Evolutionary conservation across 2,797 vertebrate genomes (phyloP), one percentile per base, ranked within the genome.

Genomic region (Lacerta bilineata): DNA sequence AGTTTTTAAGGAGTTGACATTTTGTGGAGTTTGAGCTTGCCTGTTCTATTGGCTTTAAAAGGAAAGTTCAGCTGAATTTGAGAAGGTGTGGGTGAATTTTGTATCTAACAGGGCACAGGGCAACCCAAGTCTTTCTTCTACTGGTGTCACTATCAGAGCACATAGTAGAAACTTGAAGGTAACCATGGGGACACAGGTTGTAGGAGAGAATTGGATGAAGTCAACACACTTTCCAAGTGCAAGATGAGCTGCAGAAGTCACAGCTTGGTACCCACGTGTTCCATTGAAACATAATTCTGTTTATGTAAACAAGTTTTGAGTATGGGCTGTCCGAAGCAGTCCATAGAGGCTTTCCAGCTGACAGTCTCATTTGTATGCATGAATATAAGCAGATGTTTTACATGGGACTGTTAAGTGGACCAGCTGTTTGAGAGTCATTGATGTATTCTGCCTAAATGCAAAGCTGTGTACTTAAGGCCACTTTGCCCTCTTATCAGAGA

Each of bases 61-160:
- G 92, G 80, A 95, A 93, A 91, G 71, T 94, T 97, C 96, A 96
- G 95, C 96, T 96, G 92, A 96, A 96, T 96, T 96, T 95, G 61
- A 91, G 89, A 95, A 87, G 91, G 85, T 93, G 68, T 89, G 90
- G 1, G 89, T 93, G 93, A 96, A 94, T 87, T 6, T 3, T 8
- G 76, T 93, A 87, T 91, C 92, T 94, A 95, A 93, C 93, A 91
- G 93, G 84, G 88, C 78, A 0, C 92, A 50, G n/a, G 86, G 82
- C 82, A 5, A 0, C 84, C 85, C 84, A 77, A 85, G 72, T 81
- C 88, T 43, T 79, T 39, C 86, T 94, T 85, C 86, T 36, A 4
- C 80, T 94, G 90, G 80, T 3, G 4, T 93, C 94, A 95, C 89
- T 93, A 91, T 94, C 93, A 95, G 85, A 92, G 91, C 90, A 83